Evolutionary conservation across 2,113 vertebrate species (phyloP).

Genomic region (Nannospalax galili): DNA sequence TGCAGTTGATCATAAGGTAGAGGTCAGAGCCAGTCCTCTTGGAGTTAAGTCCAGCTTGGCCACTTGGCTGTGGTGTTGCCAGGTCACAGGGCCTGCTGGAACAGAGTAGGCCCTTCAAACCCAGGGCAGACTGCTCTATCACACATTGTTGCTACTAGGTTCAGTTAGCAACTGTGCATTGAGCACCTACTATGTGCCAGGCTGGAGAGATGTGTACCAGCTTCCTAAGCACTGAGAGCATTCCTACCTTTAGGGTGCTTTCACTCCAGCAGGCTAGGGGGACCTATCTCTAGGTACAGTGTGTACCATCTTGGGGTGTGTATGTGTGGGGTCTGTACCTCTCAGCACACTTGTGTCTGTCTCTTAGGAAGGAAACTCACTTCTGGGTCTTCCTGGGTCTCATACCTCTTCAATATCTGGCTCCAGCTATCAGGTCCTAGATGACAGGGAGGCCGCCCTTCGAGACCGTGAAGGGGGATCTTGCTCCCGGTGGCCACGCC

Average conservation of each 20-base stretch:
- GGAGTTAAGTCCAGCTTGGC: background rate
- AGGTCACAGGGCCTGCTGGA: background rate
- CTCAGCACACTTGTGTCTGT: background rate
- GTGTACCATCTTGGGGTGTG: background rate
- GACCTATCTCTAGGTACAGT: background rate
- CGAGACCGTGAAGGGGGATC: background rate
- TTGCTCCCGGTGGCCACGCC: conserved; percentile 25
- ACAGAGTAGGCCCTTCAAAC: background rate
- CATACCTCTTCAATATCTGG: background rate
- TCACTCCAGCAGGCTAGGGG: rapidly evolving
- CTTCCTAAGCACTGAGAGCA: background rate
- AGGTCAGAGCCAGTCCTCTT: background rate
- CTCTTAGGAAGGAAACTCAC: background rate
- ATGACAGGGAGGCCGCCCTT: conserved; percentile 5
- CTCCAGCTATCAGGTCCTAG: conserved; percentile 34
- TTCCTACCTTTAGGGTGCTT: background rate
- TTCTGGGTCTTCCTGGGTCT: background rate
- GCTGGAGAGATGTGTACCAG: background rate
- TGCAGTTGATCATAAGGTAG: background rate
- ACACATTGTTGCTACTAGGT: background rate
- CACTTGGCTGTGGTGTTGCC: background rate
- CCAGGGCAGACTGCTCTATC: background rate
- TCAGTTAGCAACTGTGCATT: background rate
- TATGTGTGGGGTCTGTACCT: background rate
- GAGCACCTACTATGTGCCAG: background rate